These are phyloP conservation scores for Hermetia illucens DNA, from an alignment of 1,140 invertebrate genomes.

Conservation along the genomic window DNA sequence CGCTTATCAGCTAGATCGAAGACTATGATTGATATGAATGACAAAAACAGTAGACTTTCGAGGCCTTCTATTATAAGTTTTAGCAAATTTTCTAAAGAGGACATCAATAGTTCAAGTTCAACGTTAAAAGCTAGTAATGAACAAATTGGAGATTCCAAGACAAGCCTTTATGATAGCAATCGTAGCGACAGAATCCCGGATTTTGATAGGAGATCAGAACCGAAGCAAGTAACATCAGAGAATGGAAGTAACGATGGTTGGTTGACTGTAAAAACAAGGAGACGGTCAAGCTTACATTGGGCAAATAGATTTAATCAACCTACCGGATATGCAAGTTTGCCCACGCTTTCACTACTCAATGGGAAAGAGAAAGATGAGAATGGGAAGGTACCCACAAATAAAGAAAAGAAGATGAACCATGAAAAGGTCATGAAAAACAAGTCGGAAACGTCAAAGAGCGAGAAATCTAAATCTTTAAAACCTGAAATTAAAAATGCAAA, in stretches of 20 bases:
- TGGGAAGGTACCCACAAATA: slow-evolving; percentile 7
- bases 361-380: slow-evolving; percentile 30
- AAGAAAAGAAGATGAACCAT: slow-evolving; percentile 6
- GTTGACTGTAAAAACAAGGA: slow-evolving; percentile 46
- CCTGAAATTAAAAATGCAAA: slow-evolving; percentile 28
- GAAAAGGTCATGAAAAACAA: slow-evolving; percentile 20
- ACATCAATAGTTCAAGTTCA: slow-evolving; percentile 24
- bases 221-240: slow-evolving; percentile 33
- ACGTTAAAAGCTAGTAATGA: slow-evolving; percentile 28
- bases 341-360: slow-evolving; percentile 37
- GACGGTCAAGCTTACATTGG: slow-evolving; percentile 43
- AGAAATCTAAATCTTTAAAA: slow-evolving; percentile 21
- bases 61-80: background rate
- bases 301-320: slow-evolving; percentile 49
- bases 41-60: slow-evolving; percentile 2
- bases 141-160: slow-evolving; percentile 14
- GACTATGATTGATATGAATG: slow-evolving; percentile 27
- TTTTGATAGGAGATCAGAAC: slow-evolving; percentile 19
- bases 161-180: slow-evolving; percentile 5
- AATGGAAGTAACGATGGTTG: slow-evolving; percentile 43
- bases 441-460: slow-evolving; percentile 36
- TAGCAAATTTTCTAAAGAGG: slow-evolving; percentile 17
- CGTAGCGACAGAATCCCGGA: slow-evolving; percentile 2
- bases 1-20: slow-evolving; percentile 22
- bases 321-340: slow-evolving; percentile 48